Percentiles rank a stretch among this genome's conserved stretches.
These are phyloP conservation scores for Emydocephalus ijimae DNA, from an alignment of 2,113 vertebrate species.

Conservation along the genomic window DNA sequence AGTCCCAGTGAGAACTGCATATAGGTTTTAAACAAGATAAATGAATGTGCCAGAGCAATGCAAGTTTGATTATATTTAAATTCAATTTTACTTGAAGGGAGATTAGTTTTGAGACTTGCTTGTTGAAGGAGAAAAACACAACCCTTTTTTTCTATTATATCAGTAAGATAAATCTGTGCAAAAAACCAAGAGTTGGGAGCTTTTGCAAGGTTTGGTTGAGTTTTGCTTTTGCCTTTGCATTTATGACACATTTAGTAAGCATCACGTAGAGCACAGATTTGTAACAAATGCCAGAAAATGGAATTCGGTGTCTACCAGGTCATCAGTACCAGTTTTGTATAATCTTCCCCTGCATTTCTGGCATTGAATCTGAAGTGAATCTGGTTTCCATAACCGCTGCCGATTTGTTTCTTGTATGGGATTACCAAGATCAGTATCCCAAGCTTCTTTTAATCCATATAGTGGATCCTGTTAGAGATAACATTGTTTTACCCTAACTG, in stretches of 20 bases:
- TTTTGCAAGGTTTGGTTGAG: neutral
- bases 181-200: neutral
- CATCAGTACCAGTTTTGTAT: neutral
- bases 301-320: neutral
- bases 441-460: neutral
- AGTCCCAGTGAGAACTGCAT: neutral
- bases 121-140: constrained; percentile 33
- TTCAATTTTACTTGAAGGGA: constrained; percentile 41
- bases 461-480: no score
- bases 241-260: neutral
- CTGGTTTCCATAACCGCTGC: neutral
- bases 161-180: constrained; percentile 12
- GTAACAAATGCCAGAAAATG: neutral
- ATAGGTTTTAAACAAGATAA: constrained; percentile 54
- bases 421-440: neutral
- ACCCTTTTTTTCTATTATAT: neutral
- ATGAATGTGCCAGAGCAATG: constrained; percentile 16
- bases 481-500: no score
- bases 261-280: neutral
- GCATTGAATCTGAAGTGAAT: neutral
- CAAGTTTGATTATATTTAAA: constrained; percentile 50
- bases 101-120: constrained; percentile 44
- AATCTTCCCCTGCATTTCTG: neutral
- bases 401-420: neutral
- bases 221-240: neutral